phyloP scores from a whole-genome alignment of 1,140 invertebrate species.

The Pinna nobilis region DNA sequence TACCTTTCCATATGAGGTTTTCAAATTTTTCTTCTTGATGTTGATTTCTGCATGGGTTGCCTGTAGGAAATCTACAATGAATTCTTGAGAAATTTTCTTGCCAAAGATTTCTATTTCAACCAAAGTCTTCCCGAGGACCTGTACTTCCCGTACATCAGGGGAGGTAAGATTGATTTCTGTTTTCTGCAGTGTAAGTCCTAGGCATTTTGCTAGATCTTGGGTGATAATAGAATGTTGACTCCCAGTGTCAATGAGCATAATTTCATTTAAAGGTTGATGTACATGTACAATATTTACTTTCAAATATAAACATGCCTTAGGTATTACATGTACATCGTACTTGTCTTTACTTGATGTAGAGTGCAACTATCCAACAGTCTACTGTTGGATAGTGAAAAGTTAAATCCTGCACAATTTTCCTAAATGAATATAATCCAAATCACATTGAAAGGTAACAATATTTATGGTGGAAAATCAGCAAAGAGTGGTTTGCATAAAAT shows the following conservation, averaged over 20 bases:
- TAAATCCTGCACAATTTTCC: not conserved
- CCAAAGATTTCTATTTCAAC: constrained; percentile 2
- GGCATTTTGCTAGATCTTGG: not conserved
- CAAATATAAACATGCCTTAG: not conserved
- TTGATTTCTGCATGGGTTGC: not conserved
- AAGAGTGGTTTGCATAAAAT: no score
- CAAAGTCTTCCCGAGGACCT: not conserved
- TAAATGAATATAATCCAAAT: not conserved
- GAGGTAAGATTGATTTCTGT: not conserved
- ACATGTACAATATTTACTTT: not conserved
- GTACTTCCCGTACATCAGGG: constrained; percentile 9
- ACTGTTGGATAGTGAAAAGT: not conserved
- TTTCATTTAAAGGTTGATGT: no score
- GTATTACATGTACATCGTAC: not conserved
- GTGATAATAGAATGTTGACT: constrained; percentile 1
- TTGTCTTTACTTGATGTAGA: not conserved
- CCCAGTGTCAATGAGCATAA: not conserved
- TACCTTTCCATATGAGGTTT: not conserved
- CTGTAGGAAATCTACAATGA: constrained; percentile 3
- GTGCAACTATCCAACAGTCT: not conserved
- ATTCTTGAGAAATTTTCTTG: constrained; percentile 7
- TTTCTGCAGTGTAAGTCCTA: not conserved
- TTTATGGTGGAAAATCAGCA: no score
- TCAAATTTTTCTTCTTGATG: not conserved
- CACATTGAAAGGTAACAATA: not conserved